A percentile compares a stretch with the other conserved stretches of the same genome.
Evolutionary conservation across 2,113 vertebrate genomes (phyloP).

Genomic region (Malurus alboscapulatus): DNA sequence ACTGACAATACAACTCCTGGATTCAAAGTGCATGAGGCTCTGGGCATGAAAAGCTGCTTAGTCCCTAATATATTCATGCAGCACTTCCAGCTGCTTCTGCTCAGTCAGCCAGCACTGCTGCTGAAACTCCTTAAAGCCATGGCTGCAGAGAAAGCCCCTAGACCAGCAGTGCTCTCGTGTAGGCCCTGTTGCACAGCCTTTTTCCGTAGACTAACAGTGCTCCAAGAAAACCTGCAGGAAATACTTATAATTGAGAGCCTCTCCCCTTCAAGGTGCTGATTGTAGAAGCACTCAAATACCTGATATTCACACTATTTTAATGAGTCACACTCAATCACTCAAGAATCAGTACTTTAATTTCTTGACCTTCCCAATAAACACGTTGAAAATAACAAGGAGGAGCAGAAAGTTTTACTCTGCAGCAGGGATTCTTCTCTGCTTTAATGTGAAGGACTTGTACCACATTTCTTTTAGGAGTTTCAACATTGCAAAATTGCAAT

Average conservation of each 20-base stretch:
- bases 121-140: background rate
- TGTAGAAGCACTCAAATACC: background rate
- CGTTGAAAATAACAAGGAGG: background rate
- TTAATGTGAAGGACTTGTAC: background rate
- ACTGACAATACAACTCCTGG: background rate
- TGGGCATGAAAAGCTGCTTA: background rate
- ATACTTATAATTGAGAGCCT: background rate
- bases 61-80: background rate
- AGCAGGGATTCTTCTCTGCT: background rate
- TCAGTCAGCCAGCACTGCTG: background rate
- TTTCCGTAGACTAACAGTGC: background rate
- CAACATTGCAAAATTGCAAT: too few relatives aligned
- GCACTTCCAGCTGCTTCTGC: background rate
- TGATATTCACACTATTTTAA: background rate
- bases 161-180: too few relatives aligned
- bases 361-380: background rate
- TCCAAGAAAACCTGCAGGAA: background rate
- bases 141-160: background rate
- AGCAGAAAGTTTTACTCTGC: background rate
- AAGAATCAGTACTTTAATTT: background rate
- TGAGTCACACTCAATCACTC: background rate
- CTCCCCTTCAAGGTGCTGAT: background rate
- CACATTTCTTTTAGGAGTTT: background rate
- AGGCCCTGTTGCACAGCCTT: rapidly evolving
- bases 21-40: background rate